phyloP scores from a whole-genome alignment of 2,888 invertebrate species.

The Hirudinaria manillensis region DNA sequence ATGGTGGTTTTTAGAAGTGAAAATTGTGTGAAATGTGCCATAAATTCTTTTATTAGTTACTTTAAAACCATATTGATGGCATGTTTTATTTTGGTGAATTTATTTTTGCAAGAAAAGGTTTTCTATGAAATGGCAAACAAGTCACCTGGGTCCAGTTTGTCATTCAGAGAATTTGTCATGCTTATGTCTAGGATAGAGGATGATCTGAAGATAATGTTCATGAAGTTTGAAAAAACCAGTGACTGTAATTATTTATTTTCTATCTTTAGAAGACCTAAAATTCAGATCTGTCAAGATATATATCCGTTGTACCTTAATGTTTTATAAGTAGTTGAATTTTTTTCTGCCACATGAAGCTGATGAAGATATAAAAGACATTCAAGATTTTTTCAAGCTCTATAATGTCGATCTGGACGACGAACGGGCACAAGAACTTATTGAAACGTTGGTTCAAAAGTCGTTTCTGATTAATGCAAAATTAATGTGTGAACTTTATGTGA shows the following conservation, averaged over 20 bases:
- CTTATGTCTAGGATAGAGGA: slow-evolving; percentile 1
- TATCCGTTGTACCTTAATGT: neutral
- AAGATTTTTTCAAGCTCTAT: slow-evolving; percentile 18
- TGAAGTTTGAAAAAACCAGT: neutral
- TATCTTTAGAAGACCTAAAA: neutral
- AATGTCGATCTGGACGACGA: slow-evolving; percentile 10
- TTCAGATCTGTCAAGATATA: neutral
- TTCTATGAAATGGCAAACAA: slow-evolving; percentile 19
- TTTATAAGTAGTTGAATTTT: neutral
- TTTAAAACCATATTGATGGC: neutral
- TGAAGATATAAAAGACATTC: slow-evolving; percentile 7
- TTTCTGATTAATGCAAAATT: neutral
- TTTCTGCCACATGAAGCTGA: neutral
- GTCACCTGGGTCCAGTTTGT: neutral
- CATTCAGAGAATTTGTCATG: slow-evolving; percentile 18
- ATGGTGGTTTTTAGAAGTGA: no score
- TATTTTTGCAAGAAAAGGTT: slow-evolving; percentile 8
- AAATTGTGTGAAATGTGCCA: no score
- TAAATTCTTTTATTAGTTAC: no score
- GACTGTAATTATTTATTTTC: no score
- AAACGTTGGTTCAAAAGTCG: neutral
- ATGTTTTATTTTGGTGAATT: neutral
- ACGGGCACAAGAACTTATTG: slow-evolving; percentile 12
- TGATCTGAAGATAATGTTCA: slow-evolving; percentile 15
- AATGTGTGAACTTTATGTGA: no score